A percentile compares a stretch with the other conserved stretches of the same genome.
Evolutionary conservation across 2,888 invertebrate species (phyloP).

Genomic region (Drepanosiphum platanoidis): DNA sequence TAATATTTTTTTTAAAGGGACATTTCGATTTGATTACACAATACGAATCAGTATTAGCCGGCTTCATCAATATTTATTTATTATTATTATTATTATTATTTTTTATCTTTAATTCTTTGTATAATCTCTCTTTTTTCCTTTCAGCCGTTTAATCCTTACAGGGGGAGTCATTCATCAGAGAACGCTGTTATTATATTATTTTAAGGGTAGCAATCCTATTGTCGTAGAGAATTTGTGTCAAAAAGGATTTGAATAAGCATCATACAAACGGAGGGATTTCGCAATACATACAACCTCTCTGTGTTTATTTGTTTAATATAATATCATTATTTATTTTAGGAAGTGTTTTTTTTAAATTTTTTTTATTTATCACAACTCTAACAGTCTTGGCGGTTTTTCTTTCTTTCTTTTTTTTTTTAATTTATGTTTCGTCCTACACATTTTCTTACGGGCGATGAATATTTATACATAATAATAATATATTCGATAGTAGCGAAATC

Average conservation of each 20-base stretch:
- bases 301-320: slow-evolving; percentile 43
- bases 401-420: neutral
- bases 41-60: slow-evolving; percentile 11
- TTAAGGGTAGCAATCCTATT: slow-evolving; percentile 30
- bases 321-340: slow-evolving; percentile 41
- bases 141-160: slow-evolving; percentile 9
- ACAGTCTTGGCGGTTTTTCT: slow-evolving; percentile 1
- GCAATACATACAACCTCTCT: neutral
- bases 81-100: too few relatives aligned
- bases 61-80: slow-evolving; percentile 43
- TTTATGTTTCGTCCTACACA: neutral
- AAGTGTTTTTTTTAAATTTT: neutral
- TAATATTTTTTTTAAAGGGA: neutral
- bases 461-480: neutral
- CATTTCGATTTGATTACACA: slow-evolving; percentile 23
- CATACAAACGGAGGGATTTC: slow-evolving; percentile 37
- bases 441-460: neutral
- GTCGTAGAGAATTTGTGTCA: slow-evolving; percentile 46
- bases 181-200: slow-evolving; percentile 43
- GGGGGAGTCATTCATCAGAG: slow-evolving; percentile 29
- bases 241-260: slow-evolving; percentile 50
- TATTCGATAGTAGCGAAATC: neutral
- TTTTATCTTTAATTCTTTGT: slow-evolving; percentile 45
- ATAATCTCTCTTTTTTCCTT: slow-evolving; percentile 14
- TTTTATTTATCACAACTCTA: slow-evolving; percentile 2